phyloP scores from a whole-genome alignment of 2,113 vertebrate species.

The Caloenas nicobarica region DNA sequence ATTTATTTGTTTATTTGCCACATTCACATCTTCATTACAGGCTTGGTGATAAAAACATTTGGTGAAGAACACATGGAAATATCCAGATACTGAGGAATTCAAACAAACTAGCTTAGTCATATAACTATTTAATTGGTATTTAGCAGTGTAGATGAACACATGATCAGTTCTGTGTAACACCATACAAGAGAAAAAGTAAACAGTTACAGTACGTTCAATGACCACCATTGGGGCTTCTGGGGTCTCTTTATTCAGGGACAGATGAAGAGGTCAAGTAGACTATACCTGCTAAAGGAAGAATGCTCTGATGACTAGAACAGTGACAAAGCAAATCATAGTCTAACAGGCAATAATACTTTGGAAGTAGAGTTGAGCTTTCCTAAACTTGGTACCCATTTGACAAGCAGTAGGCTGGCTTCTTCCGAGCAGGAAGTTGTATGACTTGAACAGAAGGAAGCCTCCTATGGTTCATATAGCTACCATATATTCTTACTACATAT shows the following conservation, averaged over 20 bases:
- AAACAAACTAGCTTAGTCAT: background rate
- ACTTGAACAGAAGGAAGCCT: background rate
- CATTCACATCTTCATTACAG: background rate
- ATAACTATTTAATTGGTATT: background rate
- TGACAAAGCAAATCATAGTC: background rate
- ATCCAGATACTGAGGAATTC: background rate
- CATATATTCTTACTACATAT: background rate
- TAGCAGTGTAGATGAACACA: background rate
- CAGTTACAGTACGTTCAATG: background rate
- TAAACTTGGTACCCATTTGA: background rate
- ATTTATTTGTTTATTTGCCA: background rate
- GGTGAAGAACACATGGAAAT: background rate
- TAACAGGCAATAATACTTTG: background rate
- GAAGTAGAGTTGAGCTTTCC: background rate
- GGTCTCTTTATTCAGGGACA: background rate
- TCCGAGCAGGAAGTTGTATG: background rate
- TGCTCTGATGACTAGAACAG: background rate
- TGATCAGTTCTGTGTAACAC: background rate
- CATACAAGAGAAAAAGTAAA: background rate
- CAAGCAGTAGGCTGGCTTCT: background rate
- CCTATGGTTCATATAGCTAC: background rate
- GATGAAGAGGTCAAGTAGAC: background rate
- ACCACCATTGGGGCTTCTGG: fast-evolving
- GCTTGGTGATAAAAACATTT: background rate
- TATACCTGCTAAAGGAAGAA: background rate